phyloP scores from a whole-genome alignment of 2,797 vertebrate species.

The Falco novaeseelandiae region DNA sequence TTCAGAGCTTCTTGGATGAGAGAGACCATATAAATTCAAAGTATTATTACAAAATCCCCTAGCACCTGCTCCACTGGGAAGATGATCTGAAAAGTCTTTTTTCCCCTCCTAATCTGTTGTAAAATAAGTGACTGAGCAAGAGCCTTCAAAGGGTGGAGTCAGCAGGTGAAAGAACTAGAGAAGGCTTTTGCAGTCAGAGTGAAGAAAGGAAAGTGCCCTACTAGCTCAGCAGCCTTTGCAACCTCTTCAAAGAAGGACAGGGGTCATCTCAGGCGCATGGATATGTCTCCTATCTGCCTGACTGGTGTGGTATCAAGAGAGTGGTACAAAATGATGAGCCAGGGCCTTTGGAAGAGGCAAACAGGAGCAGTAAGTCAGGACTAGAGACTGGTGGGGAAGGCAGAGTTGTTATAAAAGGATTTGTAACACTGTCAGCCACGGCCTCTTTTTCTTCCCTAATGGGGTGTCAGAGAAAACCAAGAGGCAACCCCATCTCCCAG shows the following conservation, averaged over 20 bases:
- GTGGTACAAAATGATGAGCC: background rate
- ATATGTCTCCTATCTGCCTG: background rate
- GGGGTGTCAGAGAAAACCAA: background rate
- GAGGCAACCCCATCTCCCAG: accelerated
- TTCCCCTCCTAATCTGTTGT: background rate
- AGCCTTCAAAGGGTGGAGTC: conserved; percentile 31
- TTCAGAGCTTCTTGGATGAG: background rate
- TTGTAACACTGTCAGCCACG: background rate
- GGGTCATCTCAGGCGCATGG: background rate
- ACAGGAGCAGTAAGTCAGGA: accelerated
- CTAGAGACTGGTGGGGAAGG: background rate
- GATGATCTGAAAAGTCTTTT: conserved; percentile 4
- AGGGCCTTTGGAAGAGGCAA: background rate
- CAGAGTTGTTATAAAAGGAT: background rate
- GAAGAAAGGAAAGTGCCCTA: background rate
- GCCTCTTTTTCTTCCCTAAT: background rate
- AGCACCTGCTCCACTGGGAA: background rate
- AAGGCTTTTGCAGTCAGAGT: background rate
- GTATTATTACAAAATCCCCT: background rate
- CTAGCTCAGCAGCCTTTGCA: background rate
- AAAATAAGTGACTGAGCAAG: background rate
- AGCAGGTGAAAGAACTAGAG: conserved; percentile 3
- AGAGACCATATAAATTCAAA: background rate
- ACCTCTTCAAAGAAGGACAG: background rate
- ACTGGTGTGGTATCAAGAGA: background rate